Base-by-base conservation (phyloP, 2,113 vertebrate genomes). In the Petaurus breviceps region DNA sequence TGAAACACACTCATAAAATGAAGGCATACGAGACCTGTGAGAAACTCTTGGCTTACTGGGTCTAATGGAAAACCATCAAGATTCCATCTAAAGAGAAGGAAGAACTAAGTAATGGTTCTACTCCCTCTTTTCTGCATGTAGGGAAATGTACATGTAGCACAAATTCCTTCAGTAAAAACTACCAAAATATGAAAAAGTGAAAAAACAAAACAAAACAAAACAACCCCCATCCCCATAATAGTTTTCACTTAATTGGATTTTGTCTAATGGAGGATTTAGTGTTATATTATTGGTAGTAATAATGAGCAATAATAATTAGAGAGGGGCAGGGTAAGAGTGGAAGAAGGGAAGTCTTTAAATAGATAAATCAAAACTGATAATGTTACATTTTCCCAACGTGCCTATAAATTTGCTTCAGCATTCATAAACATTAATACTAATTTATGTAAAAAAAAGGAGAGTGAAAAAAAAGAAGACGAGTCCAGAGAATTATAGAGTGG, bases 401-500 rank as follows among this genome's bases (percentile, higher is more conserved):
- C 16, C 92, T 95, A 10, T 84, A 53, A 89, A 51, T 31, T 57
- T 31, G 57, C 51, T 10, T 3, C 51, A 92, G 50, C 16, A 52
- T 94, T 95, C 49, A 31, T 8, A 55, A 51, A 61, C 24, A 51
- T 51, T 94, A 95, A 47, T 28, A 16, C 55, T 92, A 10, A 26
- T 92, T 92, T 97, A 94, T 8, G 1, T 53, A 51, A 95, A 52
- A 95, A 90, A 91, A 53, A 91, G 89, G n/a, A 89, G 52, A 68
- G 55, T 5, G 28, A 55, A 8, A 68, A 51, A 51, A 77, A 19
- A 49, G 89, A 92, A 54, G n/a, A 28, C 57, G 52, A 14, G n/a
- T 37, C 46, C 16, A 89, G 91, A 84, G 54, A 89, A 49, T 53
- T n/a, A 10, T 52, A 0, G 84, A 14, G 26, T 6, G 0, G 6